Base-by-base conservation (phyloP, 1,140 invertebrate species). In the Gonatopus flavifemur region DNA sequence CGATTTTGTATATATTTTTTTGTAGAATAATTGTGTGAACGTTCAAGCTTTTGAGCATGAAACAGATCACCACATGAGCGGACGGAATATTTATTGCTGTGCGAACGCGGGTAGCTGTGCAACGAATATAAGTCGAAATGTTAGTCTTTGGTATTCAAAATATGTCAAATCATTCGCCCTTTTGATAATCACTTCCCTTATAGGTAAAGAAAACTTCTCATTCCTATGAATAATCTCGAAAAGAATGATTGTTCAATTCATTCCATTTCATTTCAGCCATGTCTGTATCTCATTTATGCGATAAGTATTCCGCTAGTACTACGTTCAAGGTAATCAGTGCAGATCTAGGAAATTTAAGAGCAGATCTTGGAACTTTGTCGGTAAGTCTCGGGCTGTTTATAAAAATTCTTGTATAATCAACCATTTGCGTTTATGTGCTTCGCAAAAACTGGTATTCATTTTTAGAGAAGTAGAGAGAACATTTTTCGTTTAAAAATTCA, bases 251-350 rank as follows among this genome's bases (percentile, higher is more conserved):
- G 22, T 9, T 19, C 35, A 12, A 15, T 36, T 9, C 4, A 19
- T 12, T 20, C 16, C 3, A 3, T n/a, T 15, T 5, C 18, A 9
- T 62, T 63, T 36, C 47, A 77, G 74, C 69, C 0, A 67, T 76
- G 57, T 72, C 70, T 1, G 64, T 74, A 20, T 66, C 64, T 24
- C 70, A 77, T 51, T 31, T 77, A 0, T 74, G 70, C 43, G 70
- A 75, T 35, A 75, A 76, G 51, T 76, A 68, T 47, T 73, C 74
- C 7, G 49, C 63, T 5, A 72, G 35, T 33, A 62, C 57, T 38
- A 64, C 66, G 0, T 66, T 76, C 22, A 44, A 53, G 36, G 38
- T 50, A 9, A 70, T 77, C 33, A 74, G 67, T 37, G 42, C 64
- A n/a, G 73, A 77, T 16, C 49, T 77, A 9, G 59, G 37, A 52